These are phyloP conservation scores for Glossophaga mutica DNA, from an alignment of 2,797 vertebrate genomes.

Conservation along the genomic window DNA sequence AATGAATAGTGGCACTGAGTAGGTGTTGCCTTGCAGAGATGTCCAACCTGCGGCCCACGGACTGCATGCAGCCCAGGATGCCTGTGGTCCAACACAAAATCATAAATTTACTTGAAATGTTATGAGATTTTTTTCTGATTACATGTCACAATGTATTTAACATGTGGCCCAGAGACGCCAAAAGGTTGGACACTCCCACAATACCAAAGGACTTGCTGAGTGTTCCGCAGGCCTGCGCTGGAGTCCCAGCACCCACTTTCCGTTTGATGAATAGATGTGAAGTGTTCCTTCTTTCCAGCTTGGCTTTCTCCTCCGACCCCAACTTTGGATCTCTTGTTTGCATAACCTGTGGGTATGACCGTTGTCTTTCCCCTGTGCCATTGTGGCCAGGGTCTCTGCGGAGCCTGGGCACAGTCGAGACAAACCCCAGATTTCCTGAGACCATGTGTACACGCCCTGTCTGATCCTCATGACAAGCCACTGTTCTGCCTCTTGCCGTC, in stretches of 20 bases:
- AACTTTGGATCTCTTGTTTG: not conserved
- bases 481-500: not conserved
- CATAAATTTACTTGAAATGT: too few relatives aligned
- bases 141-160: too few relatives aligned
- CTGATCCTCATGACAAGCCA: not conserved
- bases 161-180: too few relatives aligned
- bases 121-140: too few relatives aligned
- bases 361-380: accelerated
- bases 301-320: not conserved
- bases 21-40: not conserved
- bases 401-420: not conserved
- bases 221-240: not conserved
- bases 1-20: not conserved
- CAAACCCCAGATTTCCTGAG: not conserved
- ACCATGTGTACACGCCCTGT: accelerated
- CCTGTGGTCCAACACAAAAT: too few relatives aligned
- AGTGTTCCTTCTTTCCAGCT: not conserved
- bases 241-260: accelerated
- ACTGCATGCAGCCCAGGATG: too few relatives aligned
- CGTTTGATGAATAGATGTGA: not conserved
- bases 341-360: too few relatives aligned
- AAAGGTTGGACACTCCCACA: too few relatives aligned
- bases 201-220: not conserved
- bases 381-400: not conserved
- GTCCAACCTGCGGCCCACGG: too few relatives aligned